Evolutionary conservation across 2,797 vertebrate genomes (phyloP).

Genomic region (Phylloscopus collybita): DNA sequence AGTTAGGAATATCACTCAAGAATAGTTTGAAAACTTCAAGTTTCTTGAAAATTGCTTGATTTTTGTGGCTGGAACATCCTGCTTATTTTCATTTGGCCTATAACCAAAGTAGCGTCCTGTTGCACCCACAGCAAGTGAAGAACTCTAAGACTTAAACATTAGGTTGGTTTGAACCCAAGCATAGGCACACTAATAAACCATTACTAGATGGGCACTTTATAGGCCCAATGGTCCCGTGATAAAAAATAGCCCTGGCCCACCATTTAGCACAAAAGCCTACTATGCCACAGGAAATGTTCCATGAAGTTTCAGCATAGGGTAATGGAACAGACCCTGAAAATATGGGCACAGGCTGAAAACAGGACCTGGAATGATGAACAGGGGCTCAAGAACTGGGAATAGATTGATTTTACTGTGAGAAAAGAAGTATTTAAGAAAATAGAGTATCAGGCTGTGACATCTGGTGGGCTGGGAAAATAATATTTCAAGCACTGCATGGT

Average conservation of each 20-base stretch:
- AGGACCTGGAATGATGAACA: background rate
- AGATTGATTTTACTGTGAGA: background rate
- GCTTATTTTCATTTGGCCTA: background rate
- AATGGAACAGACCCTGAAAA: background rate
- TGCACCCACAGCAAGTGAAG: background rate
- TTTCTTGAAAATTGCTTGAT: background rate
- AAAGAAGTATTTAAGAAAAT: background rate
- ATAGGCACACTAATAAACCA: background rate
- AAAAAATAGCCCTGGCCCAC: background rate
- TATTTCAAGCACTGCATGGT: background rate
- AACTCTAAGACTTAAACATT: background rate
- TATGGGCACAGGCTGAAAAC: background rate
- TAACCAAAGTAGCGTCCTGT: background rate
- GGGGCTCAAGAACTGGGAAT: background rate
- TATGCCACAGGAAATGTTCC: background rate
- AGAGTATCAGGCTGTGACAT: background rate
- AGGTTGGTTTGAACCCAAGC: background rate
- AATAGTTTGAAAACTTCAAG: background rate
- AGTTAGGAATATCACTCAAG: background rate
- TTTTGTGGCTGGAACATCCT: background rate
- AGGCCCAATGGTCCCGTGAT: background rate
- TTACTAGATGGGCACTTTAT: background rate
- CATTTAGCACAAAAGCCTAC: background rate
- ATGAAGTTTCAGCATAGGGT: background rate
- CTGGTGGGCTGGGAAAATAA: background rate